phyloP scores from a whole-genome alignment of 35 echinoderm and acorn worm genomes.

The Diadema setosum region DNA sequence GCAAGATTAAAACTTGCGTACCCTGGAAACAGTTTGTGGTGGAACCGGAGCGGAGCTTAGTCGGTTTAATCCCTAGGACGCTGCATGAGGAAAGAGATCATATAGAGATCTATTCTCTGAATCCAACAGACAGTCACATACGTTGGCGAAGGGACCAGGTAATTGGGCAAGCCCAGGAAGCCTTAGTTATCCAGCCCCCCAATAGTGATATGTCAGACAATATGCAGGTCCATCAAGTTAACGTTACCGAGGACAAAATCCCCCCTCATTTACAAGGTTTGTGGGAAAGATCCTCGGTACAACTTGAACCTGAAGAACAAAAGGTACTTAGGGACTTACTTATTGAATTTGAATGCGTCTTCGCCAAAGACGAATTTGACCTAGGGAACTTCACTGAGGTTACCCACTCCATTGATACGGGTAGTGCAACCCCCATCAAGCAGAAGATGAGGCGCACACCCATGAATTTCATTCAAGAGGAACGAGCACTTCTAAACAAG shows the following conservation, averaged over 20 bases:
- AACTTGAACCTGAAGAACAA: background rate
- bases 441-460: constrained; percentile 47
- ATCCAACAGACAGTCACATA: background rate
- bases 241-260: background rate
- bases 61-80: background rate
- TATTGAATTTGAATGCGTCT: constrained; percentile 38
- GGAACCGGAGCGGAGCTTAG: background rate
- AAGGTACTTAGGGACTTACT: background rate
- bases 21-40: constrained; percentile 33
- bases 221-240: background rate
- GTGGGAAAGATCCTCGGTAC: background rate
- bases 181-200: background rate
- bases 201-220: background rate
- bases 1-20: background rate
- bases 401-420: constrained; percentile 20
- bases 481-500: constrained; percentile 21
- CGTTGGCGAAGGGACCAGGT: background rate
- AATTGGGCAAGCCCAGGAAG: constrained; percentile 4
- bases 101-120: background rate
- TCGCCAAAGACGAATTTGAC: constrained; percentile 40
- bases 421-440: constrained; percentile 26
- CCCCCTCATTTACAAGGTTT: background rate
- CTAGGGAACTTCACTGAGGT: no score
- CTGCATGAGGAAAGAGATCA: background rate
- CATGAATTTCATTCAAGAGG: constrained; percentile 28